Conservation (phyloP, 2,113 vertebrate genomes). For the Athene noctua region DNA sequence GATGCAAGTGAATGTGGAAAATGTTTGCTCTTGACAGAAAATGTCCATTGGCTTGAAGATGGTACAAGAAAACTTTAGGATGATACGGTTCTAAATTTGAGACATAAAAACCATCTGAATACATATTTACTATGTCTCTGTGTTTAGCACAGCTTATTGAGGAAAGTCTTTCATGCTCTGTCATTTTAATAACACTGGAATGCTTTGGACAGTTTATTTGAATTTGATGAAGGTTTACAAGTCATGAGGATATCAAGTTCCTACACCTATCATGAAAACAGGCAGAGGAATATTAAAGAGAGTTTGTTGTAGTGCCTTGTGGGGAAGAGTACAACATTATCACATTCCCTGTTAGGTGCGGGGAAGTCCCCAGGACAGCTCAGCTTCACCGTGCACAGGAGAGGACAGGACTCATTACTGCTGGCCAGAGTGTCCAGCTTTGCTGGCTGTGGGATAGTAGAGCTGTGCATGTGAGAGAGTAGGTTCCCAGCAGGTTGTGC, state of each 20-base stretch:
- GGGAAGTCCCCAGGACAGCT: not conserved
- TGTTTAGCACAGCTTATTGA: not conserved
- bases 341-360: not conserved
- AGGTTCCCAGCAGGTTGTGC: not conserved
- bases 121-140: not conserved
- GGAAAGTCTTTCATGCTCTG: not conserved
- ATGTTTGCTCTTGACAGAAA: not conserved
- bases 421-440: not conserved
- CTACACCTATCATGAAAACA: accelerated
- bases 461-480: not conserved
- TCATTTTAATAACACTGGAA: not conserved
- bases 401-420: not conserved
- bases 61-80: not conserved
- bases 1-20: not conserved
- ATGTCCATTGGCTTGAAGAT: not conserved
- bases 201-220: not conserved
- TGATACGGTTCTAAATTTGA: not conserved
- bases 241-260: not conserved
- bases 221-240: not conserved
- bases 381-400: not conserved
- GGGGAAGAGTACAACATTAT: not conserved
- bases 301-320: not conserved
- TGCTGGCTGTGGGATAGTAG: not conserved
- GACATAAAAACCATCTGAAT: not conserved
- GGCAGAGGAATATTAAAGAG: not conserved